phyloP scores from a whole-genome alignment of 2,888 invertebrate species.

The Hedychridium roseum region DNA sequence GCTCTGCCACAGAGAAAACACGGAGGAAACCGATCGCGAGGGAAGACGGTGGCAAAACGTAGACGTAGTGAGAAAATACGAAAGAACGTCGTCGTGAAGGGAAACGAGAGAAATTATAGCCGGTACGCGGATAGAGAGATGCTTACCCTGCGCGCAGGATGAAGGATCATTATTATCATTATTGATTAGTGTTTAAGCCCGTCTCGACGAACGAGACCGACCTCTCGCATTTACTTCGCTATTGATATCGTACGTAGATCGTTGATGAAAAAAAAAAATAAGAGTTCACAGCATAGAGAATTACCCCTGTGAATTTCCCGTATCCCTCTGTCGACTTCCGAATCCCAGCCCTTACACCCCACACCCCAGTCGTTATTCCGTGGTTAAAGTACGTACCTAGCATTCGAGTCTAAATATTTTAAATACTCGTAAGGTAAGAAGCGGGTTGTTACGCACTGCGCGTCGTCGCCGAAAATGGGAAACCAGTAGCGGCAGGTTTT shows the following conservation, averaged over 20 bases:
- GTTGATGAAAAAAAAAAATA: conserved; percentile 19
- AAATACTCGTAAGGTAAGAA: conserved; percentile 35
- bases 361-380: conserved; percentile 19
- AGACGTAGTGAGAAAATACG: conserved; percentile 1
- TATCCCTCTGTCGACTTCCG: conserved; percentile 15
- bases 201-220: conserved; percentile 28
- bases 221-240: conserved; percentile 38
- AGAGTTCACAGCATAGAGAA: conserved; percentile 27
- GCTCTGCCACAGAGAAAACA: no score
- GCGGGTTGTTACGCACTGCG: conserved; percentile 10
- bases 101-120: conserved; percentile 25
- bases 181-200: conserved; percentile 56
- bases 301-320: conserved; percentile 34
- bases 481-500: no score
- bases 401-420: conserved; percentile 54
- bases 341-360: conserved; percentile 10
- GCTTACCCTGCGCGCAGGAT: conserved; percentile 29
- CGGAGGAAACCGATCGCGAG: conserved; percentile 18
- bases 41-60: conserved; percentile 7
- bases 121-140: conserved; percentile 33
- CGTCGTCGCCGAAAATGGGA: no score
- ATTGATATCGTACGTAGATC: conserved; percentile 40
- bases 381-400: conserved; percentile 39
- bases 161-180: conserved; percentile 39
- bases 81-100: conserved; percentile 8